Base-by-base conservation (phyloP, 2,113 vertebrate species). In the Apteryx mantelli region DNA sequence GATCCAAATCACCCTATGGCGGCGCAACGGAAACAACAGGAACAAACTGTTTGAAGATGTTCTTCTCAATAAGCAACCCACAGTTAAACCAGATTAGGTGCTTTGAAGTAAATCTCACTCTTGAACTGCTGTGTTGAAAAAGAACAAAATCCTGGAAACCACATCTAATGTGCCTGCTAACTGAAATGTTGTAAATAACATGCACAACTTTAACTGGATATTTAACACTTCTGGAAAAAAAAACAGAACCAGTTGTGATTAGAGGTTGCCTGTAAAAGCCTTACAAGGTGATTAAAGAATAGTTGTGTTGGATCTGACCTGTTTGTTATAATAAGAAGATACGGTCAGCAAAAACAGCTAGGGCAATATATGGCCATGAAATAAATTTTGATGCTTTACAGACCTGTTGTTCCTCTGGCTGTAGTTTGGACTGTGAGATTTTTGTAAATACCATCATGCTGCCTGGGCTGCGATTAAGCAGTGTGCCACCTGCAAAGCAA, bases 81-180 rank as follows among this genome's bases (percentile, higher is more conserved):
- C 7, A 32, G 30, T 5, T 2, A 2, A 5, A 82, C 24, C 28
- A 52, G 34, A 24, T 0, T 1, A 40, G 25, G 42, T 55, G 56
- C 58, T 19, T 7, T 11, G 24, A 13, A 53, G 50, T 66, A 58
- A 70, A 75, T 52, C 10, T 40, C 34, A 17, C 32, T 81, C n/a
- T 83, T 4, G 3, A 53, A 17, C 9, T 77, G 48, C 58, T 2
- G 1, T 17, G 9, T n/a, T 88, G 79, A 52, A 73, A 80, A 69
- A 34, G 53, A 64, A 21, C 32, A 2, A 86, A 93, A 83, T 78
- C 50, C 73, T 63, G 36, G 60, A 30, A 81, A 55, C 24, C 9
- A 66, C 63, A n/a, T 50, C 34, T 55, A 12, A 52, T 8, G 13
- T 30, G 50, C 3, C 4, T 53, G 36, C 1, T 2, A 53, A 30